Base-by-base conservation (phyloP, 2,797 vertebrate species). In the Poeciliopsis gracilis region DNA sequence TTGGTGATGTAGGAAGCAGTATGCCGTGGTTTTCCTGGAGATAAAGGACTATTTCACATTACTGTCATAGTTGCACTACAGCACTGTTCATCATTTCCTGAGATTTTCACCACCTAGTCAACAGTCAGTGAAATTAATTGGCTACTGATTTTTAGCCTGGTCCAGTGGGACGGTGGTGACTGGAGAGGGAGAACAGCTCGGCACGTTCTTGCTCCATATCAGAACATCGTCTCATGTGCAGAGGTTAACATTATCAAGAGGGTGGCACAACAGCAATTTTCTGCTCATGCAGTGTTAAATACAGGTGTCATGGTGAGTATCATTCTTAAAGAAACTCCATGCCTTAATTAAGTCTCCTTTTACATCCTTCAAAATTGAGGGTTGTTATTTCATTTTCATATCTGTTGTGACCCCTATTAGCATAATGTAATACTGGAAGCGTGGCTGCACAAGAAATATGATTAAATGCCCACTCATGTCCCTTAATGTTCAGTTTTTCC, bases 61-160 rank as follows among this genome's bases (percentile, higher is more conserved):
- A 89, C 89, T 93, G 91, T 90, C 91, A 90, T 84, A 84, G 83
- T 76, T 79, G 76, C 63, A 66, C 77, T 18, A 13, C 81, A 7
- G 78, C 78, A 66, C 86, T 72, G 87, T 93, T 87, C 74, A 83
- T 94, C 90, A 92, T 77, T 49, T 81, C 84, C 88, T 84, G 77
- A 86, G 82, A 89, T 84, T 78, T 85, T 82, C 84, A 70, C 78
- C 49, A 53, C 82, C 0, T 75, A 90, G 80, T 91, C 87, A 79
- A 92, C 88, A 86, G 73, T 92, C 91, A 85, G 69, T 75, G 85
- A 91, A 91, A 94, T 93, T 91, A 91, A 94, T 92, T 88, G 91
- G 78, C 87, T 77, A 51, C 83, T 76, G 81, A 77, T 84, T 72
- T 79, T 81, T 79, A 83, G 77, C 72, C 73, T 86, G 70, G 77